Base-by-base conservation (phyloP, 2,113 vertebrate species). In the Mastomys coucha region DNA sequence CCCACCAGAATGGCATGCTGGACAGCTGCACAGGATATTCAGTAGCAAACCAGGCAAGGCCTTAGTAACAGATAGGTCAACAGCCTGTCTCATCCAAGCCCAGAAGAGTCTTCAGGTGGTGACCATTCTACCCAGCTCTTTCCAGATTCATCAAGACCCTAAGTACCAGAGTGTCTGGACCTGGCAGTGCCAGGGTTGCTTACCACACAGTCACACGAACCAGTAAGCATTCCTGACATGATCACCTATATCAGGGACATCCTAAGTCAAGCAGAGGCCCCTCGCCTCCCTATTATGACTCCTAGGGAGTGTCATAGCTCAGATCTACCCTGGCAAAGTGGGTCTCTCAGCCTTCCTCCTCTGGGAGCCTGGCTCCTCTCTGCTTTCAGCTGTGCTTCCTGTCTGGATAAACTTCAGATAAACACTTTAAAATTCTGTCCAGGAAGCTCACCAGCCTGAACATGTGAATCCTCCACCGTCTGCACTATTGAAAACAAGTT, bases 401-500 rank as follows among this genome's bases (percentile, higher is more conserved):
- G 88, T 86, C 97, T 97, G 97, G 78, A 94, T 94, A 97, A 97
- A 94, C 97, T 97, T 97, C 88, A 97, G 94, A 97, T 96, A 95
- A 98, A 97, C 94, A 97, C 77, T 95, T 95, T 84, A 80, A 97
- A 98, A 97, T 97, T 95, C 93, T 97, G 95, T 98, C 97, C 96
- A 94, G 97, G 96, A 95, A 94, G 87, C 95, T 88, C 92, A 96
- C 95, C 97, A 98, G 93, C 95, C 82, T 0, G 76, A 97, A 87
- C 97, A 96, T 95, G 96, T 98, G 98, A 97, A 94, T 95, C 94
- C 91, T 97, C 93, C 70, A 58, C 81, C 26, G 90, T 75, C 96
- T 95, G 93, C 96, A 91, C 92, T 95, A 91, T 85, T 91, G 97
- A 98, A 98, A 98, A 98, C 98, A 98, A 95, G 97, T 98, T 98